phyloP scores from a whole-genome alignment of 2,888 invertebrate species.

The Mesorhabditis belari region DNA sequence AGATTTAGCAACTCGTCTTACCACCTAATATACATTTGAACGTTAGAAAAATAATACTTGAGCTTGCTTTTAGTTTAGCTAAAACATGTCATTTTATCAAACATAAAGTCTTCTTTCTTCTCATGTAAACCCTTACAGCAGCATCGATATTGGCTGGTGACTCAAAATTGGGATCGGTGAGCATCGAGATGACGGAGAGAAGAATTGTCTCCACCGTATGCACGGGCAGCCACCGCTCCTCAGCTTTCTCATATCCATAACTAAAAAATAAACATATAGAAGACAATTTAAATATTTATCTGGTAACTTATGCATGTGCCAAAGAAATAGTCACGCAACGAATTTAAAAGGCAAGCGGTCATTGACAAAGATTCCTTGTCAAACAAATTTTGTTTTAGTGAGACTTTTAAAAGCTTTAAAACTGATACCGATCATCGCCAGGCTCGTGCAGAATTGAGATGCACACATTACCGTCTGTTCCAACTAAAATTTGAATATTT shows the following conservation, averaged over 20 bases:
- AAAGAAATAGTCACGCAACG: no score
- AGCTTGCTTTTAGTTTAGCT: background rate
- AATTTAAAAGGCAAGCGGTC: no score
- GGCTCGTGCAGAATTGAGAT: slow-evolving; percentile 98
- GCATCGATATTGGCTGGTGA: slow-evolving; percentile 99
- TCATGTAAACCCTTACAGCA: slow-evolving; percentile 66
- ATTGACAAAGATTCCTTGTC: no score
- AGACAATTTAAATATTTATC: background rate
- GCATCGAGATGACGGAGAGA: slow-evolving; percentile 90
- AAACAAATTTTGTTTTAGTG: no score
- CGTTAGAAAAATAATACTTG: no score
- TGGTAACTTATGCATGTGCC: no score
- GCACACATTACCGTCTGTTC: slow-evolving; percentile 91
- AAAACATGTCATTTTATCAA: no score
- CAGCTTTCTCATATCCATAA: slow-evolving; percentile 36
- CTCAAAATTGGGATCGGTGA: slow-evolving; percentile 97
- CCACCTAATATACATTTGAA: no score
- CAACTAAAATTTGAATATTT: slow-evolving; percentile 65
- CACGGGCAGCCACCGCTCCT: slow-evolving; percentile 92
- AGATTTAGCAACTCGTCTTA: no score
- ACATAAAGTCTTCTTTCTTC: no score
- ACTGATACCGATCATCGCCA: slow-evolving; percentile 89
- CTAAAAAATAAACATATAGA: slow-evolving; percentile 4
- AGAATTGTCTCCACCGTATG: slow-evolving; percentile 87
- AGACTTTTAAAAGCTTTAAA: slow-evolving; percentile 52